A percentile compares a stretch with the other conserved stretches of the same genome.
Evolutionary conservation across 2,797 vertebrate species (phyloP).

Genomic region (Atherinosoma microstoma): DNA sequence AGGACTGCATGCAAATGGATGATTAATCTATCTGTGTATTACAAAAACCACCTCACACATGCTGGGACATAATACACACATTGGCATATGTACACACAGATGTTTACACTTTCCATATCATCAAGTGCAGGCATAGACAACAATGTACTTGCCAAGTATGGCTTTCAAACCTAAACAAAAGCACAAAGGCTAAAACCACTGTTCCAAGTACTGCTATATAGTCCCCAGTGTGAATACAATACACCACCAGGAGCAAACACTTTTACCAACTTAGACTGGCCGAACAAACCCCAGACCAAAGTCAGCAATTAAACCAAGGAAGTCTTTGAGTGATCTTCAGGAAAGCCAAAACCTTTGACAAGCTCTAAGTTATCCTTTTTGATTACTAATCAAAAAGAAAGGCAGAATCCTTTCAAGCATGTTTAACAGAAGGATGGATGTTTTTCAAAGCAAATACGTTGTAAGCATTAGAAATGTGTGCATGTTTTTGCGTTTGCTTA

Average conservation of each 20-base stretch:
- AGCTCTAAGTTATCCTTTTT: slow-evolving; percentile 31
- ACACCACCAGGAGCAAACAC: slow-evolving; percentile 45
- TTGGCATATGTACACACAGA: background rate
- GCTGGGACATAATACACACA: slow-evolving; percentile 4
- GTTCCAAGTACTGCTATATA: slow-evolving; percentile 53
- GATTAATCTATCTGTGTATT: slow-evolving; percentile 8
- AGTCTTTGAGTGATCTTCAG: slow-evolving; percentile 52
- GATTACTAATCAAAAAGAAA: slow-evolving; percentile 17
- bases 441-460: background rate
- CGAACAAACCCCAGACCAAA: slow-evolving; percentile 56
- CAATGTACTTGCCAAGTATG: slow-evolving; percentile 19
- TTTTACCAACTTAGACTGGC: slow-evolving; percentile 31
- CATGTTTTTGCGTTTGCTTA: background rate
- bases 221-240: slow-evolving; percentile 43
- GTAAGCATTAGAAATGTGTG: background rate
- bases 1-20: slow-evolving; percentile 24
- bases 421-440: background rate
- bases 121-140: slow-evolving; percentile 12
- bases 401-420: slow-evolving; percentile 7
- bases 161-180: slow-evolving; percentile 41
- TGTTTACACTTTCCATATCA: slow-evolving; percentile 1
- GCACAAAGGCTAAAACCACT: slow-evolving; percentile 45
- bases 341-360: slow-evolving; percentile 65
- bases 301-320: slow-evolving; percentile 59
- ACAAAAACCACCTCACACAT: slow-evolving; percentile 25